A percentile compares a stretch with the other conserved stretches of the same genome.
Conservation (phyloP, 2,113 vertebrate genomes). For the Lycocorax pyrrhopterus region DNA sequence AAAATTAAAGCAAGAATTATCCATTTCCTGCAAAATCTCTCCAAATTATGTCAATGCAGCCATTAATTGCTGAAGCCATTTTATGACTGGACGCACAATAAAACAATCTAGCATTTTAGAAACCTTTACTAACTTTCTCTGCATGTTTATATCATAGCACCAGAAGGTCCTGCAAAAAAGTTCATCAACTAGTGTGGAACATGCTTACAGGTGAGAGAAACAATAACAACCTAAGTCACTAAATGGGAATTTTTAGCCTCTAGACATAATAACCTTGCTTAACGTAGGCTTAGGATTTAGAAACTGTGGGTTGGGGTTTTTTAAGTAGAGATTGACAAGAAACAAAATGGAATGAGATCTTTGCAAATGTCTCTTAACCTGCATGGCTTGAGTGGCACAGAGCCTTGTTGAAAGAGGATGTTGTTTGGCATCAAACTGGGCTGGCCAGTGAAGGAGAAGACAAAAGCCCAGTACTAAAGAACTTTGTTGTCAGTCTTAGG, state of each 20-base stretch:
- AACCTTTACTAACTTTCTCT: background rate
- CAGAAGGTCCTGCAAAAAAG: background rate
- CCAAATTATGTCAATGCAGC: background rate
- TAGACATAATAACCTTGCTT: background rate
- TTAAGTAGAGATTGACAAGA: background rate
- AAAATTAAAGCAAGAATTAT: conserved; percentile 4
- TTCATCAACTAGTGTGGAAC: background rate
- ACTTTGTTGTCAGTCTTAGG: background rate
- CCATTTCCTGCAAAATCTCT: background rate
- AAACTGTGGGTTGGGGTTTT: background rate
- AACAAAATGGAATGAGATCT: background rate
- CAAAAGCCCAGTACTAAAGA: background rate
- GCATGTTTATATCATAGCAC: background rate
- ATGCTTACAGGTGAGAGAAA: background rate
- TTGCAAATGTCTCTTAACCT: background rate
- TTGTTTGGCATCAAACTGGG: background rate
- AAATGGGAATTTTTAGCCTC: background rate
- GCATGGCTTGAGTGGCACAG: background rate
- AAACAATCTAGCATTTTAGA: background rate
- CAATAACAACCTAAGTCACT: background rate
- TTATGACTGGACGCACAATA: background rate
- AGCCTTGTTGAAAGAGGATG: background rate
- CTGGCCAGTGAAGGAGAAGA: background rate
- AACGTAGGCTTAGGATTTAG: background rate
- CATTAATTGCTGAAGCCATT: background rate